phyloP scores from a whole-genome alignment of 2,888 invertebrate genomes.

The Linnaemya vulpina region DNA sequence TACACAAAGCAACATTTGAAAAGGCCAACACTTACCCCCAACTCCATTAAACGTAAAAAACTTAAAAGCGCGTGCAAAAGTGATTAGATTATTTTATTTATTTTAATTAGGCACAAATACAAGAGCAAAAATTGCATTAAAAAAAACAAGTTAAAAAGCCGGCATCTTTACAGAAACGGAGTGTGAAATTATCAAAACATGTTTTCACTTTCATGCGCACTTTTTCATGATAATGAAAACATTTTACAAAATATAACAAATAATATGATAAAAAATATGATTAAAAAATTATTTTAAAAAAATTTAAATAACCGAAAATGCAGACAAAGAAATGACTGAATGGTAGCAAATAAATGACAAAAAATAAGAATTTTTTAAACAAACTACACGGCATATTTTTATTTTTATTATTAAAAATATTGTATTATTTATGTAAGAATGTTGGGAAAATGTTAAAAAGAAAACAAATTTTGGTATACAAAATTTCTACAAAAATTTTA shows the following conservation, averaged over 20 bases:
- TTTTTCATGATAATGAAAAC: slow-evolving; percentile 9
- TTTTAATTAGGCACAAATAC: neutral
- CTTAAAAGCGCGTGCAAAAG: neutral
- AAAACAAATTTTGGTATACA: slow-evolving; percentile 70
- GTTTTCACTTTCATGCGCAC: neutral
- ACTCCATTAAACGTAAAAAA: neutral
- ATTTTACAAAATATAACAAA: slow-evolving; percentile 32
- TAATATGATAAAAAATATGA: slow-evolving; percentile 21
- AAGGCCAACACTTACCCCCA: slow-evolving; percentile 9
- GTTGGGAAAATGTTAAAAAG: slow-evolving; percentile 69
- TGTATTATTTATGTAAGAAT: slow-evolving; percentile 68
- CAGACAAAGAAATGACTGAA: slow-evolving; percentile 65
- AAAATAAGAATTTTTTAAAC: slow-evolving; percentile 45
- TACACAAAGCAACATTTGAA: slow-evolving; percentile 18
- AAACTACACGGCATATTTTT: slow-evolving; percentile 66
- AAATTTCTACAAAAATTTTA: slow-evolving; percentile 69
- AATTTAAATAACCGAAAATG: slow-evolving; percentile 25
- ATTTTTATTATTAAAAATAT: slow-evolving; percentile 67
- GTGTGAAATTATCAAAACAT: neutral
- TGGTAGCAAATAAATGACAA: slow-evolving; percentile 58
- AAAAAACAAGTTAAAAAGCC: too few species aligned
- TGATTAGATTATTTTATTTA: neutral
- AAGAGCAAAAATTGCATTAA: neutral
- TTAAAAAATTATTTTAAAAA: slow-evolving; percentile 26
- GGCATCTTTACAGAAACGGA: neutral